Conservation (phyloP, 2,888 invertebrate genomes). For the Nomada ferruginata region DNA sequence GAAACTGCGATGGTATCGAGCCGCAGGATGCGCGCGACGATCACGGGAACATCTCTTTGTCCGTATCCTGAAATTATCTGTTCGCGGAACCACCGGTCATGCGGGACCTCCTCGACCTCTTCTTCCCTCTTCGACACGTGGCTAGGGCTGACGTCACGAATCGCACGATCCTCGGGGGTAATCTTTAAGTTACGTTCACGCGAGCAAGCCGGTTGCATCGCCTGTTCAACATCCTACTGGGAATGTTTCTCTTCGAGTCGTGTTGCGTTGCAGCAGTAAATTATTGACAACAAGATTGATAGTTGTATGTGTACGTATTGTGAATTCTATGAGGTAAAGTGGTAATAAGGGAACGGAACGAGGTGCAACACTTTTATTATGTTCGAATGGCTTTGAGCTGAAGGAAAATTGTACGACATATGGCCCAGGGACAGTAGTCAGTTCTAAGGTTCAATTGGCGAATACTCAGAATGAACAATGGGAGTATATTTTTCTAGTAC, state of each 20-base stretch:
- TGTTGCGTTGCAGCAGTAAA: slow-evolving; percentile 33
- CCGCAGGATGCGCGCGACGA: slow-evolving; percentile 51
- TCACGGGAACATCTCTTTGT: slow-evolving; percentile 62
- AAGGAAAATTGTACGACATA: too few relatives aligned
- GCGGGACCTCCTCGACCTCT: slow-evolving; percentile 65
- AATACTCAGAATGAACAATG: too few relatives aligned
- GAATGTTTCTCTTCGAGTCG: slow-evolving; percentile 10
- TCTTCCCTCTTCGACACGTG: slow-evolving; percentile 72
- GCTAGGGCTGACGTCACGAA: slow-evolving; percentile 71
- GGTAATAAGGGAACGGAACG: too few relatives aligned
- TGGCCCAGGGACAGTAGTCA: too few relatives aligned
- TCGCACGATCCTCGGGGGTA: slow-evolving; percentile 66
- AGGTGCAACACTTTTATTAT: too few relatives aligned
- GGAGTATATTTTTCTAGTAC: too few relatives aligned
- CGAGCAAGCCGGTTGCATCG: slow-evolving; percentile 3
- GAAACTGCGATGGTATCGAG: slow-evolving; percentile 44
- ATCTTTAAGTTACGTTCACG: slow-evolving; percentile 54
- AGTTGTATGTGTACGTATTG: neutral
- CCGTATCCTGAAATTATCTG: slow-evolving; percentile 64
- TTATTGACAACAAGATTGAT: slow-evolving; percentile 18
- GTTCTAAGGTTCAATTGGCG: too few relatives aligned
- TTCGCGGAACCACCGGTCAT: slow-evolving; percentile 67
- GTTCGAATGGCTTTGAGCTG: too few relatives aligned
- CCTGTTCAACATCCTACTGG: neutral
- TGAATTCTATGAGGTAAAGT: neutral